A percentile compares a stretch with the other conserved stretches of the same genome.
Evolutionary conservation across 2,888 invertebrate species (phyloP).

Genomic region (Hydraecia micacea): DNA sequence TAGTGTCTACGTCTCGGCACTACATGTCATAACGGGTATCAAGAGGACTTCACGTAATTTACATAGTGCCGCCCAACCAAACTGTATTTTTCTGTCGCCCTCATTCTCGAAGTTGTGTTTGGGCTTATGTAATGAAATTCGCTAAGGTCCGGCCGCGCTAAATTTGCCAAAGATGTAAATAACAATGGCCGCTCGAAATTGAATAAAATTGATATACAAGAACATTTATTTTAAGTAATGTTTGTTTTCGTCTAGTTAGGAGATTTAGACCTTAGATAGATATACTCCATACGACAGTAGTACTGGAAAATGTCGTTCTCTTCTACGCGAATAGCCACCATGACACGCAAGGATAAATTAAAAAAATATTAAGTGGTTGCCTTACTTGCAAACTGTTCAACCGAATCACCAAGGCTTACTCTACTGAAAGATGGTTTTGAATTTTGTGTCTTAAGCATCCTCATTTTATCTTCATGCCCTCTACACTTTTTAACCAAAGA

Average conservation of each 20-base stretch:
- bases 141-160: no score
- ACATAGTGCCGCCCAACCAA: background rate
- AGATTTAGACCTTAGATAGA: no score
- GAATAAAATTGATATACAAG: no score
- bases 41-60: background rate
- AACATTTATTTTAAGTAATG: no score
- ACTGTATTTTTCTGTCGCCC: background rate
- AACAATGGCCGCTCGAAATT: no score
- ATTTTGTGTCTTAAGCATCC: background rate
- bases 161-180: no score
- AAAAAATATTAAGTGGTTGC: background rate
- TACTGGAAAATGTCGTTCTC: background rate
- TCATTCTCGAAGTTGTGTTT: background rate
- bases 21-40: background rate
- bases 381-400: background rate
- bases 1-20: background rate
- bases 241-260: no score
- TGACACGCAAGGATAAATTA: background rate
- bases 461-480: background rate
- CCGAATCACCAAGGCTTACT: background rate
- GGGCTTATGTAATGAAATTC: background rate
- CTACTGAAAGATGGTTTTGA: background rate
- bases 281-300: background rate
- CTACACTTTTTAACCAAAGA: background rate
- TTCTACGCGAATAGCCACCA: background rate